Base-by-base conservation (phyloP, 1,140 invertebrate species). In the Scaptodrosophila lebanonensis region DNA sequence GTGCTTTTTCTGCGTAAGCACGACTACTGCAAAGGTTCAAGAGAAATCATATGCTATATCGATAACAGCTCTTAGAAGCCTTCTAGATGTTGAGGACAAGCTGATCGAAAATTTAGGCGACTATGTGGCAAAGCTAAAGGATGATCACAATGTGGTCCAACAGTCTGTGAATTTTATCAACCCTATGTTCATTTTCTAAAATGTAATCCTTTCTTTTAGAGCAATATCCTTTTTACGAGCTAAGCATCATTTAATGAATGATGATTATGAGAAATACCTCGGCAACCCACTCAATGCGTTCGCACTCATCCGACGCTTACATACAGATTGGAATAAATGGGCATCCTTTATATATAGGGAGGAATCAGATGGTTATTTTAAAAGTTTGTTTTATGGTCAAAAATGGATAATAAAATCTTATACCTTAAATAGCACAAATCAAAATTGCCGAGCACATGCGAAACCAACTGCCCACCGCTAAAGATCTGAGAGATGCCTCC, bases 241-340 rank as follows among this genome's bases (percentile, higher is more conserved):
- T 12, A 29, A 48, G 2, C 20, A 52, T 12, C 13, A 4, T 1
- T 16, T 18, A 4, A 61, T 50, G 18, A 17, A 32, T 0, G 1
- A 7, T 1, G 35, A 67, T n/a, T 40, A 42, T 13, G 44, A 61
- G 18, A 8, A 22, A 0, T 57, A 62, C 35, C 27, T 67, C 11
- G 51, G 18, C 2, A 68, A 68, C 57, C 51, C 42, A 0, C n/a
- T 69, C 1, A 63, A 67, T 29, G 56, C 45, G 5, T 62, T 62
- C 5, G 17, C 32, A 11, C 50, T 68, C 3, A 60, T 61, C n/a
- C 32, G 52, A 11, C 50, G 52, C 1, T 39, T 61, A 5, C 45
- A 32, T 3, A 8, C 9, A 8, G 25, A 25, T 43, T 67, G 66
- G 64, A 20, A 11, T 0, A 47, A 57, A n/a, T 67, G 50, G 47